These are phyloP conservation scores for Bos indicus DNA, from an alignment of 2,113 vertebrate species.

Conservation along the genomic window DNA sequence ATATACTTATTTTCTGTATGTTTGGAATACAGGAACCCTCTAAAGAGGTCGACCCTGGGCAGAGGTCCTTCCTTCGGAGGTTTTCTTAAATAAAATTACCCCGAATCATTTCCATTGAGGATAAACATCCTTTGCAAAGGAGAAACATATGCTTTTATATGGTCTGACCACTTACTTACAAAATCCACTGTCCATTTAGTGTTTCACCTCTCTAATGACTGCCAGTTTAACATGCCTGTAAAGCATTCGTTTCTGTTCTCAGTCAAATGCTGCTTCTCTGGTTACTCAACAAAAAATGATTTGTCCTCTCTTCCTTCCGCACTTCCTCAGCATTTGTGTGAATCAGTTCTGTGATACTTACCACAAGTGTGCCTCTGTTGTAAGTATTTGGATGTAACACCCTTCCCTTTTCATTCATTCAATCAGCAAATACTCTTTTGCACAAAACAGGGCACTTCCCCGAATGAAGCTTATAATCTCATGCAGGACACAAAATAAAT, in stretches of 20 bases:
- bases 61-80: not conserved
- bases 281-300: not conserved
- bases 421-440: not conserved
- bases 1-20: not conserved
- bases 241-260: not conserved
- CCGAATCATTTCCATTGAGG: not conserved
- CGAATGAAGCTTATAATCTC: not conserved
- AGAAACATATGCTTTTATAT: not conserved
- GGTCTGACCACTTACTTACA: not conserved
- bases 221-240: not conserved
- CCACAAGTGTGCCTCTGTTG: not conserved
- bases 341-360: not conserved
- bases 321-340: not conserved
- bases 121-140: not conserved
- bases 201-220: not conserved
- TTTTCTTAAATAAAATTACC: not conserved
- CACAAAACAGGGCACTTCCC: not conserved
- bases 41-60: not conserved
- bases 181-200: not conserved
- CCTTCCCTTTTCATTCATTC: not conserved
- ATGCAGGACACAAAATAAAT: not conserved
- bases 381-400: not conserved
- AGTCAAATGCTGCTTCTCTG: not conserved
- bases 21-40: too few species aligned
- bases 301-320: not conserved